These are phyloP conservation scores for Phaethornis superciliosus DNA, from an alignment of 2,113 vertebrate species.

Conservation along the genomic window DNA sequence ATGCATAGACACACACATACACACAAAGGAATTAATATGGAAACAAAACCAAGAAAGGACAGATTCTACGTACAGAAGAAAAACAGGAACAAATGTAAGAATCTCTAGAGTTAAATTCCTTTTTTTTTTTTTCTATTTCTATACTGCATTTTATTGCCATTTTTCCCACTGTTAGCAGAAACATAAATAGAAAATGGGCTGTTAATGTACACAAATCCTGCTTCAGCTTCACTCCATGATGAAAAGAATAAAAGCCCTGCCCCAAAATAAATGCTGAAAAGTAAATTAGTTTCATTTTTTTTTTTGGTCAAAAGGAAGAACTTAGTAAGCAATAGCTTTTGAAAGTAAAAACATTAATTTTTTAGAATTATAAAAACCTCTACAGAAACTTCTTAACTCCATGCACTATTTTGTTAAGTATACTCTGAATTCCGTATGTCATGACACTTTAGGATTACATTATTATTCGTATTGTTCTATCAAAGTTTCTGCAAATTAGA, in stretches of 20 bases:
- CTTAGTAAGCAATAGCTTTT: not conserved
- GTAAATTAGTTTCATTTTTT: not conserved
- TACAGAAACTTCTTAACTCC: not conserved
- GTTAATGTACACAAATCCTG: not conserved
- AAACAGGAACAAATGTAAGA: not conserved
- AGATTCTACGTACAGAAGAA: not conserved
- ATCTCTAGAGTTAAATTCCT: not conserved
- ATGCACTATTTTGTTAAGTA: not conserved
- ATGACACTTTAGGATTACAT: not conserved
- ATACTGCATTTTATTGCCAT: not conserved
- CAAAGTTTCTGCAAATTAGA: not conserved
- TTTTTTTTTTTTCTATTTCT: not conserved
- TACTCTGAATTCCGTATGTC: not conserved
- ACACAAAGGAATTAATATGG: not conserved
- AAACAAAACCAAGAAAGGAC: not conserved
- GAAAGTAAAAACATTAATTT: not conserved
- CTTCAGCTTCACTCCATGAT: not conserved
- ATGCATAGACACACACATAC: accelerated
- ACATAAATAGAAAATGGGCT: not conserved
- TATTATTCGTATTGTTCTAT: not conserved
- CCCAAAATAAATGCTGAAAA: not conserved
- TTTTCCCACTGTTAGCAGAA: not conserved
- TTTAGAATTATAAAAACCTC: not conserved
- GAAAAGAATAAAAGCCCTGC: not conserved
- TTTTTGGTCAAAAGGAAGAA: not conserved